Evolutionary conservation across 2,113 vertebrate genomes (phyloP).

Genomic region (Sinocyclocheilus anophthalmus): DNA sequence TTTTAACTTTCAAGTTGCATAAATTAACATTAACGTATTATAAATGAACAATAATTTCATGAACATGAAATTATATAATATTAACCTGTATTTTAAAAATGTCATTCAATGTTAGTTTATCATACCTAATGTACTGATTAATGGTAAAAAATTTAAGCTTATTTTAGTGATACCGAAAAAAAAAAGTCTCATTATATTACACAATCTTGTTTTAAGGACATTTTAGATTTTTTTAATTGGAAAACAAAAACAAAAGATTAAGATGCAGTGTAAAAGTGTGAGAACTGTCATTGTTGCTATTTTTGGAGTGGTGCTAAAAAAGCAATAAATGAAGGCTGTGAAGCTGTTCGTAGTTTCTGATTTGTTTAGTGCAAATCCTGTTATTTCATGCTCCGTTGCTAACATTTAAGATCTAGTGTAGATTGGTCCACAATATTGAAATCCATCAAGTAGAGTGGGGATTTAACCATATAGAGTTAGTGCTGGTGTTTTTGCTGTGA

Average conservation of each 20-base stretch:
- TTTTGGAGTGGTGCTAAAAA: not conserved
- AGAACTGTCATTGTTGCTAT: not conserved
- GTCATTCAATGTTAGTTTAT: not conserved
- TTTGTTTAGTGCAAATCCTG: slow-evolving; percentile 30
- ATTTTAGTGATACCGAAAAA: too few relatives aligned
- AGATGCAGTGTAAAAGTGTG: not conserved
- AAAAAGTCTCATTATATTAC: not conserved
- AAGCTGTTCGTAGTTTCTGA: slow-evolving; percentile 6
- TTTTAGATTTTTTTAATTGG: not conserved
- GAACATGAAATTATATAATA: not conserved
- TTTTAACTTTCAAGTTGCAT: not conserved
- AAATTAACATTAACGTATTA: not conserved
- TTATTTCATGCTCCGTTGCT: slow-evolving; percentile 20
- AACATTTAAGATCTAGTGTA: slow-evolving; percentile 19
- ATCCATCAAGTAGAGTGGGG: not conserved
- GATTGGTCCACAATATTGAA: not conserved
- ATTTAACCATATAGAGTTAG: slow-evolving; percentile 3
- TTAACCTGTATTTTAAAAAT: not conserved
- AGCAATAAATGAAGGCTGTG: slow-evolving; percentile 10
- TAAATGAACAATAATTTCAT: not conserved
- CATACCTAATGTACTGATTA: not conserved
- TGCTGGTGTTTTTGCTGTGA: slow-evolving; percentile 19
- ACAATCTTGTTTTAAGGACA: not conserved
- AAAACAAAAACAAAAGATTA: not conserved
- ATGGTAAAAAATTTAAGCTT: not conserved